phyloP scores from a whole-genome alignment of 2,888 invertebrate genomes.

The Apamea monoglypha region DNA sequence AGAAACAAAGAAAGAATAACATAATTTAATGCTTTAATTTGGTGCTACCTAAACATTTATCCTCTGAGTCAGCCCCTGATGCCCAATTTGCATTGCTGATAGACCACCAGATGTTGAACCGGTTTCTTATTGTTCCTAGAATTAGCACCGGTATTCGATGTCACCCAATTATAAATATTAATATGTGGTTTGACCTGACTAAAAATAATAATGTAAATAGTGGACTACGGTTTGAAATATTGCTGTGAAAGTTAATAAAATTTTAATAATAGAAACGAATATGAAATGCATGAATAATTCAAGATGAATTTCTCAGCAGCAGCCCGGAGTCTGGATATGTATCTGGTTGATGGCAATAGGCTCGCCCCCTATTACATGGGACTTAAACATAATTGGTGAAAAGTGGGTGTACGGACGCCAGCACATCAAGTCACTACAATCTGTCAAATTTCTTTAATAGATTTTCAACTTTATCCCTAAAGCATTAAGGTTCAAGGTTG shows the following conservation, averaged over 20 bases:
- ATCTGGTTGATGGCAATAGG: too few species aligned
- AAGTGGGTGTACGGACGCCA: too few species aligned
- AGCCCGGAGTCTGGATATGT: too few species aligned
- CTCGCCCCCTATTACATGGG: background rate
- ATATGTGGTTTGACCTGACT: constrained; percentile 20
- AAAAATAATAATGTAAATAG: constrained; percentile 3
- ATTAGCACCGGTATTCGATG: constrained; percentile 44
- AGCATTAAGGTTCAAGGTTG: too few species aligned
- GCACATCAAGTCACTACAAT: too few species aligned
- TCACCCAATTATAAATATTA: constrained; percentile 53
- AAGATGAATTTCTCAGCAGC: background rate
- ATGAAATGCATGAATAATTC: background rate
- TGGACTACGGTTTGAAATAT: background rate
- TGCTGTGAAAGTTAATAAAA: constrained; percentile 27
- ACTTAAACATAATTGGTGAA: background rate
- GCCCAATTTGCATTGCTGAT: constrained; percentile 79
- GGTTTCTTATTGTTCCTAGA: constrained; percentile 66
- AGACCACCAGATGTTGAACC: constrained; percentile 70
- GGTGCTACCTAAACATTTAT: constrained; percentile 57
- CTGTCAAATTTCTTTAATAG: too few species aligned
- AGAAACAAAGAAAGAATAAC: background rate
- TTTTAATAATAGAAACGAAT: background rate
- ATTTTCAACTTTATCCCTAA: too few species aligned
- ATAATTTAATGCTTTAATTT: constrained; percentile 14
- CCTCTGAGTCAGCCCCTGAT: constrained; percentile 68